A percentile compares a stretch with the other conserved stretches of the same genome.
Conservation (phyloP, 2,888 invertebrate genomes). For the Perithous albicinctus region DNA sequence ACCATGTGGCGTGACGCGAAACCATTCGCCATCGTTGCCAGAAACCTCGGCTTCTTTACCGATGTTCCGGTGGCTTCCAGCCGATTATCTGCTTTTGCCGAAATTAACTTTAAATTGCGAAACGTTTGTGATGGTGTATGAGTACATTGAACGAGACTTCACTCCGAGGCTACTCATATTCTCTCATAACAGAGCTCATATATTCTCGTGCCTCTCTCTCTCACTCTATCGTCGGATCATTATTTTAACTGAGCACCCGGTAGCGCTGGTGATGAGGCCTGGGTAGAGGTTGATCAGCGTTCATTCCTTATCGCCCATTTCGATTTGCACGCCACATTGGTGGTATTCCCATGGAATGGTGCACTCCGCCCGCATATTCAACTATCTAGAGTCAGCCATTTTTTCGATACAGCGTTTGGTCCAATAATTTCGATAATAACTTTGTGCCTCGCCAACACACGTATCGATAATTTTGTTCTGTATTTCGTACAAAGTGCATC, state of each 20-base stretch:
- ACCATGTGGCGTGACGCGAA: constrained; percentile 78
- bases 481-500: constrained; percentile 11
- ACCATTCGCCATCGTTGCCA: constrained; percentile 72
- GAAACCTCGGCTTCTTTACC: constrained; percentile 60
- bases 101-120: constrained; percentile 82
- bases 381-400: constrained; percentile 30
- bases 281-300: constrained; percentile 49
- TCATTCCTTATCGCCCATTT: constrained; percentile 57
- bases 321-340: constrained; percentile 60
- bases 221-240: constrained; percentile 42
- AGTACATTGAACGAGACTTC: constrained; percentile 45
- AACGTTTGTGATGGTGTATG: constrained; percentile 69
- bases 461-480: constrained; percentile 9
- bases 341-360: constrained; percentile 1
- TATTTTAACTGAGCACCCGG: constrained; percentile 53
- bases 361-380: constrained; percentile 9
- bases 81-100: constrained; percentile 82
- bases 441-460: not conserved
- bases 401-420: constrained; percentile 30
- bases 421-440: constrained; percentile 41
- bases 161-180: constrained; percentile 25
- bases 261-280: constrained; percentile 10
- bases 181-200: constrained; percentile 30
- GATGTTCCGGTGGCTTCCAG: constrained; percentile 52
- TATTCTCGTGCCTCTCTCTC: constrained; percentile 35